A percentile compares a stretch with the other conserved stretches of the same genome.
phyloP scores from a whole-genome alignment of 2,888 invertebrate species.

The Synergus gifuensis region DNA sequence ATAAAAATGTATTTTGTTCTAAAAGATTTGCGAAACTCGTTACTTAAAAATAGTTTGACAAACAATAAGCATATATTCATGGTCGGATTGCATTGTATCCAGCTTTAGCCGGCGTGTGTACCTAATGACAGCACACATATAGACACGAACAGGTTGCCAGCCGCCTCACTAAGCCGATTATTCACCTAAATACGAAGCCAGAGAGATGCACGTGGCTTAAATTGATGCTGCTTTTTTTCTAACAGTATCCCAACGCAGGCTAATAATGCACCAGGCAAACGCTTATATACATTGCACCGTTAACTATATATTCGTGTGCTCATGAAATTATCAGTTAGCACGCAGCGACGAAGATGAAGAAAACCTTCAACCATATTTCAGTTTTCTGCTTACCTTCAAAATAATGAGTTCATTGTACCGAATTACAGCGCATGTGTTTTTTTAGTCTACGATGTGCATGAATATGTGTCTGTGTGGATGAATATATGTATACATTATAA shows the following conservation, averaged over 20 bases:
- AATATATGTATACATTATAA: not conserved
- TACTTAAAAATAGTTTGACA: constrained; percentile 16
- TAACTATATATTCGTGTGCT: constrained; percentile 17
- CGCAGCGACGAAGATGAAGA: constrained; percentile 6
- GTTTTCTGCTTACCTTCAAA: constrained; percentile 21
- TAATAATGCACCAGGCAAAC: constrained; percentile 28
- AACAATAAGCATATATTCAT: constrained; percentile 48
- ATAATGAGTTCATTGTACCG: constrained; percentile 38
- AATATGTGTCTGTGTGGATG: not conserved
- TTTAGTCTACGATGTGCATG: not conserved
- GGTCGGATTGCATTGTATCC: constrained; percentile 48
- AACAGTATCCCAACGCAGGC: constrained; percentile 33
- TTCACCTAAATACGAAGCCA: constrained; percentile 77
- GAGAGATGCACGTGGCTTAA: constrained; percentile 75
- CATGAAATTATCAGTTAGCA: constrained; percentile 37
- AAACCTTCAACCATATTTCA: constrained; percentile 17
- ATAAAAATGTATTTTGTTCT: not conserved
- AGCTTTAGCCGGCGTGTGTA: constrained; percentile 52
- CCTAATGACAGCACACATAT: constrained; percentile 57
- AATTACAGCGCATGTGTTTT: not conserved
- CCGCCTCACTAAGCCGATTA: constrained; percentile 76
- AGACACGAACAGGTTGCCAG: constrained; percentile 66
- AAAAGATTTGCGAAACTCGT: not conserved
- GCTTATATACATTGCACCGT: constrained; percentile 27
- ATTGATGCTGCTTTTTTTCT: constrained; percentile 67